A percentile compares a stretch with the other conserved stretches of the same genome.
Conservation (phyloP, 2,113 vertebrate species). For the Emydura subglobosa region DNA sequence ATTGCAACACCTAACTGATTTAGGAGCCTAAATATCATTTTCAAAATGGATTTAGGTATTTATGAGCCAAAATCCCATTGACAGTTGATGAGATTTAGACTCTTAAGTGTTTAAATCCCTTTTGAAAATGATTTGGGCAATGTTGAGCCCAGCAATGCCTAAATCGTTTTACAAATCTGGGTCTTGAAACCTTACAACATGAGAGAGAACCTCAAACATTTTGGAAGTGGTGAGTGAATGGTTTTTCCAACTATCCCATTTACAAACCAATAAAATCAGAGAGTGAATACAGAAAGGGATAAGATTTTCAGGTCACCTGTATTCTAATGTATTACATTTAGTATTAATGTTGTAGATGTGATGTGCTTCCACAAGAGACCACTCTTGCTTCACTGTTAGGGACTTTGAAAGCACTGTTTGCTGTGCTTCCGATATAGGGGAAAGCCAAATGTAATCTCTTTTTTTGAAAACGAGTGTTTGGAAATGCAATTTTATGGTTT, state of each 20-base stretch:
- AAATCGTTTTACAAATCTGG: not conserved
- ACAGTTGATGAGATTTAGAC: not conserved
- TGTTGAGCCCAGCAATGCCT: not conserved
- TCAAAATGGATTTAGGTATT: not conserved
- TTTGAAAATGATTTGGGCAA: not conserved
- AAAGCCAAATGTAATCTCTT: rapidly evolving
- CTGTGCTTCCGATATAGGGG: rapidly evolving
- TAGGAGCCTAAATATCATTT: not conserved
- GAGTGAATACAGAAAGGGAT: not conserved
- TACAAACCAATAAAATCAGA: not conserved
- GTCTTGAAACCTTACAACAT: rapidly evolving
- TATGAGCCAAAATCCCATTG: not conserved
- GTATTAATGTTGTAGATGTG: not conserved
- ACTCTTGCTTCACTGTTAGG: slow-evolving; percentile 55
- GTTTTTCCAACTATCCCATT: not conserved
- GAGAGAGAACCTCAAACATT: rapidly evolving
- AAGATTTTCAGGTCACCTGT: rapidly evolving
- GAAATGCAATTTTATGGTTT: not conserved
- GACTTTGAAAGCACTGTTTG: not conserved
- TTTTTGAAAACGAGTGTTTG: not conserved
- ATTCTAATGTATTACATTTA: rapidly evolving
- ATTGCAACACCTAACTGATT: not conserved
- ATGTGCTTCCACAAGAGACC: slow-evolving; percentile 76
- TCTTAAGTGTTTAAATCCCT: not conserved
- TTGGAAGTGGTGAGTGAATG: not conserved